Evolutionary conservation across 2,888 invertebrate genomes (phyloP), one percentile per base, ranked within the genome.

Genomic region (Orchesellides sinensis): DNA sequence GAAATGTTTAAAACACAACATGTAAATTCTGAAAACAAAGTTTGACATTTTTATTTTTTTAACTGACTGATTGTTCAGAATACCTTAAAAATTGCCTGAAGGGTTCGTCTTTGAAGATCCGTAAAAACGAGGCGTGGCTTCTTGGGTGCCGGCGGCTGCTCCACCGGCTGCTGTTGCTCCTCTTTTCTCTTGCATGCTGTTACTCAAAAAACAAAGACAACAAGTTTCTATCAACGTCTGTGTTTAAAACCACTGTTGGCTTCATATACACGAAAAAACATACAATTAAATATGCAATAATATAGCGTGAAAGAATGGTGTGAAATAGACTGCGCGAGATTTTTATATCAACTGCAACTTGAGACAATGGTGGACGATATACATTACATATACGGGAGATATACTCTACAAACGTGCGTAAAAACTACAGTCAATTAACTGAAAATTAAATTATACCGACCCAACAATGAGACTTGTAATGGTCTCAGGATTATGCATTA

Each of bases 1-100:
- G n/a, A 72, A 68, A 66, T 19, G 52, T 6, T 65, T 14, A 65
- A 8, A 52, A 52, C n/a, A 47, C 23, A 21, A 5, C 6, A 54
- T 2, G 1, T 17, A 1, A 49, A 17, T 49, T 49, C 19, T 1
- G n/a, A 40, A 14, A 40, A 5, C 40, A n/a, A 40, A 40, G n/a
- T 40, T 8, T 8, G 2, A 2, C 10, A 40, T 40, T 2, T 40
- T 2, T n/a, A n/a, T n/a, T n/a, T 40, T 14, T 1, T 5, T 14
- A 40, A 8, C 40, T 10, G 2, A 14, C 10, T 40, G 40, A 40
- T 40, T 40, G n/a, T 2, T 14, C n/a, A 5, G 54, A 23, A 29
- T 91, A 97, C 97, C 94, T 99, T 99, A 95, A 99, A 99, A 94
- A 99, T 99, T 93, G 98, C 99, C 94, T 99, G 98, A 91, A 99